Conservation (phyloP, 2,113 vertebrate species). For the Ammodytes dubius region DNA sequence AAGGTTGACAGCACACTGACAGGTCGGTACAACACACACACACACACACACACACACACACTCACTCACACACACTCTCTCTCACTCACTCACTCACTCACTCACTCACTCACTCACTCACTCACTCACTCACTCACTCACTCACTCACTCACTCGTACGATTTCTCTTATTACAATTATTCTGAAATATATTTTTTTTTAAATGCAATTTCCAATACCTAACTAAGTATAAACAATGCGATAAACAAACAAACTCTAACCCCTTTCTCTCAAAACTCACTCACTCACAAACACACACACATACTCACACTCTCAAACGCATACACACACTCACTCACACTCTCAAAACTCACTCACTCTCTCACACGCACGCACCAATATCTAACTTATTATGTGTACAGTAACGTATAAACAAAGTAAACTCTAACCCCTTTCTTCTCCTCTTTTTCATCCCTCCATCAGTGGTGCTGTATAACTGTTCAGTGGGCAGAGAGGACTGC, state of each 20-base stretch:
- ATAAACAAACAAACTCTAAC: background rate
- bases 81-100: slow-evolving; percentile 36
- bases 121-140: slow-evolving; percentile 27
- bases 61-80: slow-evolving; percentile 27
- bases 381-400: too few species aligned
- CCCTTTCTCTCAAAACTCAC: too few species aligned
- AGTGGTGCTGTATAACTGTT: slow-evolving; percentile 97
- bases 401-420: slow-evolving; percentile 1
- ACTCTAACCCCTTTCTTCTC: background rate
- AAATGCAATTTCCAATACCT: too few species aligned
- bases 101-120: slow-evolving; percentile 28
- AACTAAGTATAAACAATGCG: too few species aligned
- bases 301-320: too few species aligned
- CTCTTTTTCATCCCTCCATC: background rate
- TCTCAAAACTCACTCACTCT: too few species aligned
- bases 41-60: slow-evolving; percentile 49
- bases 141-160: slow-evolving; percentile 20
- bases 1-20: slow-evolving; percentile 94
- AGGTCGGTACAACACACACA: slow-evolving; percentile 86
- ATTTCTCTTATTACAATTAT: slow-evolving; percentile 8
- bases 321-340: too few species aligned
- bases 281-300: too few species aligned
- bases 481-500: slow-evolving; percentile 92
- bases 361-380: too few species aligned
- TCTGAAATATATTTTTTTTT: too few species aligned